These are phyloP conservation scores for Neodontobutis hainanensis DNA, from an alignment of 2,113 vertebrate species.

Conservation along the genomic window DNA sequence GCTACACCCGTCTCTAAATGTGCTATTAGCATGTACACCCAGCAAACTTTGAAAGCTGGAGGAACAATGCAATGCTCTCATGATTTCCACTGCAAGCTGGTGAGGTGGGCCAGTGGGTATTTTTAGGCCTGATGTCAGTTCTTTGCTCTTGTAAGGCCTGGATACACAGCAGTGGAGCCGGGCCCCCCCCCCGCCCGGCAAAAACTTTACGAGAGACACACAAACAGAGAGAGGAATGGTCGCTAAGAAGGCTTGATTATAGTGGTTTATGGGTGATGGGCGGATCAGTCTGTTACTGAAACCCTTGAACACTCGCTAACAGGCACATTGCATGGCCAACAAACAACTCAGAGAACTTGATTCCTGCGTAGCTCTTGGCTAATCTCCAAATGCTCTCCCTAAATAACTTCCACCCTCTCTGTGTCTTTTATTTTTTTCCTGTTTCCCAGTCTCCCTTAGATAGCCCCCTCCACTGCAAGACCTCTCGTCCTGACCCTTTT, in stretches of 20 bases:
- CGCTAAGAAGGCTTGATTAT: slow-evolving; percentile 26
- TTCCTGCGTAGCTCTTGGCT: slow-evolving; percentile 67
- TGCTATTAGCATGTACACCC: slow-evolving; percentile 21
- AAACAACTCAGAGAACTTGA: slow-evolving; percentile 69
- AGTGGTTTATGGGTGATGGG: slow-evolving; percentile 36
- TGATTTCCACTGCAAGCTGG: slow-evolving; percentile 75
- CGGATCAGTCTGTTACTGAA: slow-evolving; percentile 13
- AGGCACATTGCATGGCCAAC: slow-evolving; percentile 23
- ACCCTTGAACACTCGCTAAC: slow-evolving; percentile 14
- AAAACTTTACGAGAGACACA: slow-evolving; percentile 53
- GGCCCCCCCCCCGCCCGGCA: slow-evolving; percentile 41
- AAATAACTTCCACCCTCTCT: slow-evolving; percentile 69
- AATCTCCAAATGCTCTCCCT: slow-evolving; percentile 73
- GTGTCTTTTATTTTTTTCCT: slow-evolving; percentile 32
- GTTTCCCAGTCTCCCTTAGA: slow-evolving; percentile 59
- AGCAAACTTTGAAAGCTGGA: slow-evolving; percentile 46
- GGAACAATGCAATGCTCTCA: slow-evolving; percentile 76
- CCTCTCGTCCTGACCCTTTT: slow-evolving; percentile 61
- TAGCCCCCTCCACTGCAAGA: slow-evolving; percentile 43
- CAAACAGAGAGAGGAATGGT: slow-evolving; percentile 24
- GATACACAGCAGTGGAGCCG: slow-evolving; percentile 70
- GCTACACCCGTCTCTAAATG: slow-evolving; percentile 14
- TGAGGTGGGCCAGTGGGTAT: slow-evolving; percentile 65
- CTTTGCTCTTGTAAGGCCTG: slow-evolving; percentile 77
- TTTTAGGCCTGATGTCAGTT: slow-evolving; percentile 79